Evolutionary conservation across 2,797 vertebrate genomes (phyloP), one percentile per base, ranked within the genome.

Genomic region (Lagodon rhomboides): DNA sequence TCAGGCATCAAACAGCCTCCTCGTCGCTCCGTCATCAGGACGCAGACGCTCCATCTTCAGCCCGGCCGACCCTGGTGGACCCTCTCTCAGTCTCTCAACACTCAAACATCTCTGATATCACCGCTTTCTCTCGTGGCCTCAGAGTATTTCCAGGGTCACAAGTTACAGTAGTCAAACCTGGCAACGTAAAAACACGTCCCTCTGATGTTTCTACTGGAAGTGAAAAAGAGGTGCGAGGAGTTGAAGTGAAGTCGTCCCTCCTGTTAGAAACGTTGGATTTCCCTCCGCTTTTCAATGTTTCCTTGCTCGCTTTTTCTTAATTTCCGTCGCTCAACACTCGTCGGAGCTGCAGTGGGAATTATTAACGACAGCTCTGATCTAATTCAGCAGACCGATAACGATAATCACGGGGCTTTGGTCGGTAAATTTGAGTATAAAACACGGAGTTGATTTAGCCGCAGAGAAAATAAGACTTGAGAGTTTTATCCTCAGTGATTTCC

Each of bases 1-100:
- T 65, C 38, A 25, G 5, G 22, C 64, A 75, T 78, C 73, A 75
- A 43, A 75, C 20, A 46, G 15, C 25, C 70, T 50, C 38, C 18
- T 25, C 4, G 50, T 43, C 44, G 59, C 0, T 27, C 20, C 18
- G n/a, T 50, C 50, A 61, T 73, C 51, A 71, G 47, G 22, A 17
- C 46, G 54, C 67, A 55, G 5, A 22, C 63, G 34, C 53, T 12
- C 17, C 12, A 49, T 51, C 41, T 43, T 22, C 49, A 38, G 2
- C n/a, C 41, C 16, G 1, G 17, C 23, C 23, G 22, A 76, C 54
- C 34, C 60, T 70, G 77, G 64, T 69, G 61, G 17, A 23, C n/a
- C 25, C 27, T 20, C 15, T 43, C n/a, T 50, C 25, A 61, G 55
- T 10, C 67, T 68, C 27, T n/a, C n/a, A n/a, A 60, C 27, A 25